Percentiles rank a stretch among this genome's conserved stretches.
These are phyloP conservation scores for Dascillus cervinus DNA, from an alignment of 2,888 invertebrate genomes.

Conservation along the genomic window DNA sequence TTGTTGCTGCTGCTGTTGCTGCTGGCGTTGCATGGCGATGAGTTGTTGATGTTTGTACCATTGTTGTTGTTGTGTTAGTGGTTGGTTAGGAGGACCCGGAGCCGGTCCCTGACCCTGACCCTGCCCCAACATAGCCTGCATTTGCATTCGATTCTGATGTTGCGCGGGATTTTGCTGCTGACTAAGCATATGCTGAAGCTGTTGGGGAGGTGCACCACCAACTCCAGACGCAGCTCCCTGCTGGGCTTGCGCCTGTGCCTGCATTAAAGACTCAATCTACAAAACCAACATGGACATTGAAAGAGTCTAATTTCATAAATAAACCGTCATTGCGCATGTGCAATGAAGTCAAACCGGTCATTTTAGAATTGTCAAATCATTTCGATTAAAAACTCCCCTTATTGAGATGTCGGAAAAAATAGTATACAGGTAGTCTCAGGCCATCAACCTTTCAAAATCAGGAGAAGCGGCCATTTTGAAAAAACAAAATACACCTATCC, in stretches of 20 bases:
- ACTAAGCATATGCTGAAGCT: conserved; percentile 47
- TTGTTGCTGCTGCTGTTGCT: conserved; percentile 47
- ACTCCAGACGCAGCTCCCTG: conserved; percentile 28
- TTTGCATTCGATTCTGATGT: conserved; percentile 45
- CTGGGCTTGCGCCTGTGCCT: conserved; percentile 21
- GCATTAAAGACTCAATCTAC: too few species aligned
- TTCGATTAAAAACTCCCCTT: too few species aligned
- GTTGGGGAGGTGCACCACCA: conserved; percentile 41
- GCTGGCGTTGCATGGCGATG: conserved; percentile 36
- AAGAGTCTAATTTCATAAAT: too few species aligned
- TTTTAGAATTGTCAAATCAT: too few species aligned
- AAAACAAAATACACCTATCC: too few species aligned
- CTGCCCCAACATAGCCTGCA: conserved; percentile 41
- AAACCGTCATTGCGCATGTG: too few species aligned
- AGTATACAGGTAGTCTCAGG: too few species aligned
- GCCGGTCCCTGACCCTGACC: conserved; percentile 30
- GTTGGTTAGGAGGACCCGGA: conserved; percentile 24
- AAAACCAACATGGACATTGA: too few species aligned
- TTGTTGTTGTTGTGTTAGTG: conserved; percentile 43
- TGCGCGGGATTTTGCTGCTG: conserved; percentile 44
- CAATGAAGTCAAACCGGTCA: too few species aligned
- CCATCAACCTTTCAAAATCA: too few species aligned
- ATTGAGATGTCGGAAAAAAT: too few species aligned
- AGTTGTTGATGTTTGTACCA: conserved; percentile 43
- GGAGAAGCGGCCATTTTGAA: too few species aligned